Evolutionary conservation across 2,797 vertebrate species (phyloP).

Genomic region (Anguilla pacifica): DNA sequence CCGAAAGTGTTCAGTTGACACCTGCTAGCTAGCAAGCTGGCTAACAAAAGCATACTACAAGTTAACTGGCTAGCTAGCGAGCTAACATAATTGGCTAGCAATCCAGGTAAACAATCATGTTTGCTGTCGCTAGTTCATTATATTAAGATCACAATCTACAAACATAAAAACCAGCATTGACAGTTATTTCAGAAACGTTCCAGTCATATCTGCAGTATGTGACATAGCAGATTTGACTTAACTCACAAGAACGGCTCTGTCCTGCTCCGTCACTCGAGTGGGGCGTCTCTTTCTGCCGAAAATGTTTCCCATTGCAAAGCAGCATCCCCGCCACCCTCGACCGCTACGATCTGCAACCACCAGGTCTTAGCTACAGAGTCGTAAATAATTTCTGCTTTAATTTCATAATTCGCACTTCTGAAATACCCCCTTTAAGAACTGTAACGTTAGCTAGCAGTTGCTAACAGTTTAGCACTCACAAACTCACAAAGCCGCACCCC

Average conservation of each 20-base stretch:
- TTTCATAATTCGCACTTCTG: conserved; percentile 39
- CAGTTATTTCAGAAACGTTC: not conserved
- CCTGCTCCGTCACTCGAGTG: conserved; percentile 89
- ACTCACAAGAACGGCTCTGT: conserved; percentile 86
- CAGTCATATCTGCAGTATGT: not conserved
- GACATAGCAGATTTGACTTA: not conserved
- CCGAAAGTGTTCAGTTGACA: not conserved
- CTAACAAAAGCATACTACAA: not conserved
- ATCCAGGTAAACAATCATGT: not conserved
- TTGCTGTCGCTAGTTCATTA: not conserved
- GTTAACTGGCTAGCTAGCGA: conserved; percentile 13
- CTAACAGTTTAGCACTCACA: conserved; percentile 5
- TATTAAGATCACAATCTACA: not conserved
- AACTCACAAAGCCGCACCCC: conserved; percentile 55
- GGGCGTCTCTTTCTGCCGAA: conserved; percentile 83
- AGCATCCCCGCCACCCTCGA: conserved; percentile 65
- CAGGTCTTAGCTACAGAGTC: not conserved
- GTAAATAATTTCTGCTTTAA: conserved; percentile 34
- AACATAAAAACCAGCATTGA: not conserved
- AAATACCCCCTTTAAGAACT: not conserved
- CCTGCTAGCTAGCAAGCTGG: not conserved
- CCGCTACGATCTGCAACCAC: conserved; percentile 40
- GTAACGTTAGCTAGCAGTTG: not conserved
- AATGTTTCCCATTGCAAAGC: conserved; percentile 84
- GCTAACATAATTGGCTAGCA: not conserved